Percentiles rank a stretch among this genome's conserved stretches.
These are phyloP conservation scores for Aurelia coerulea DNA, from an alignment of 30 jellyfish, hydroid and myxozoan species.

Conservation along the genomic window DNA sequence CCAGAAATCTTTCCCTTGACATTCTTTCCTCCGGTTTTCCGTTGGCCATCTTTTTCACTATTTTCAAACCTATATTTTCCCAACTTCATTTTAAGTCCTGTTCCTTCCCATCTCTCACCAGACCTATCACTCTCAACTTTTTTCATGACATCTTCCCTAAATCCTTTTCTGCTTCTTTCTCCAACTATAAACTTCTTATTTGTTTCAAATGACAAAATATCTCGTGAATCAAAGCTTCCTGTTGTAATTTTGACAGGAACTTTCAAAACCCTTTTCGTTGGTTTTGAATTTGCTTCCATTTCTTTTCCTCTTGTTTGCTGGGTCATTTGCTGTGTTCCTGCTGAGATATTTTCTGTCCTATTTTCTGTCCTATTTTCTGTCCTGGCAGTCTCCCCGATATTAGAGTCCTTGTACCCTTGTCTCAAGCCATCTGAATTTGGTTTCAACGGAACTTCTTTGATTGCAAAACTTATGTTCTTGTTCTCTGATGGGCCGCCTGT, in stretches of 20 bases:
- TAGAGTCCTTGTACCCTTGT: too few species aligned
- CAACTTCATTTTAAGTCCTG: too few species aligned
- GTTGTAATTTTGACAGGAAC: conserved; percentile 42
- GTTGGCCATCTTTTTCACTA: too few species aligned
- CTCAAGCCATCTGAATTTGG: neutral
- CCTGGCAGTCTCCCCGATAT: too few species aligned
- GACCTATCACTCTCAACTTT: neutral
- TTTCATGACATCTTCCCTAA: neutral
- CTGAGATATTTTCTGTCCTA: too few species aligned
- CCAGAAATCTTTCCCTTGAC: too few species aligned
- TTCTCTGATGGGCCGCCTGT: too few species aligned
- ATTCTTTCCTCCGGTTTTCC: too few species aligned
- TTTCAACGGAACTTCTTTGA: neutral
- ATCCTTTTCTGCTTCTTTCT: neutral
- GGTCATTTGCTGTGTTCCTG: neutral
- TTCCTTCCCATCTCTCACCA: too few species aligned
- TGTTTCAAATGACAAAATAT: conserved; percentile 24
- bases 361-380: too few species aligned
- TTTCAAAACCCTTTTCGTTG: neutral
- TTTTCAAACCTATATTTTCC: too few species aligned
- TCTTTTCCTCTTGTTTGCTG: neutral
- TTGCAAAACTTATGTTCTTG: too few species aligned
- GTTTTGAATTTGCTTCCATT: neutral
- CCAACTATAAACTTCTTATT: conserved; percentile 2
- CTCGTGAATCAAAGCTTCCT: conserved; percentile 44